Evolutionary conservation across 2,888 invertebrate genomes (phyloP).

Genomic region (Hypselothyrea guttata): DNA sequence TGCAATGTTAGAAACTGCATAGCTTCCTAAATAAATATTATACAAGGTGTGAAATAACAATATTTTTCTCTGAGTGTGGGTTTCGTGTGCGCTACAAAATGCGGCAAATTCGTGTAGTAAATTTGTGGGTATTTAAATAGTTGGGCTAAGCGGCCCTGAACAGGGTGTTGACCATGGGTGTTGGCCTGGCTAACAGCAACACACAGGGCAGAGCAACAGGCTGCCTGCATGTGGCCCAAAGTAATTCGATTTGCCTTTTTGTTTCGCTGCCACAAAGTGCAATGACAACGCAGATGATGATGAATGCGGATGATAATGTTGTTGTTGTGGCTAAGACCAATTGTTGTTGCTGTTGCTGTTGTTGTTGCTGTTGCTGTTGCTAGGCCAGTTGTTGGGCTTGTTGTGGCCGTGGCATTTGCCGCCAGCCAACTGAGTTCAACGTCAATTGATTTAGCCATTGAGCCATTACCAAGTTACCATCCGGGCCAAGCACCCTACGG

Average conservation of each 20-base stretch:
- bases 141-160: too few species aligned
- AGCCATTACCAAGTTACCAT: conserved; percentile 37
- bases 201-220: neutral
- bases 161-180: too few species aligned
- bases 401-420: conserved; percentile 11
- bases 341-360: neutral
- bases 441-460: conserved; percentile 62
- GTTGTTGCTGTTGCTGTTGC: conserved; percentile 9
- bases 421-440: conserved; percentile 7
- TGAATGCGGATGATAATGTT: conserved; percentile 27
- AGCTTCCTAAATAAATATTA: too few species aligned
- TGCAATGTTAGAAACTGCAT: too few species aligned
- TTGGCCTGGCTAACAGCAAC: too few species aligned
- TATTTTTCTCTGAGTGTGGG: too few species aligned
- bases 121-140: conserved; percentile 7
- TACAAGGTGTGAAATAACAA: too few species aligned
- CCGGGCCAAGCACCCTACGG: conserved; percentile 1
- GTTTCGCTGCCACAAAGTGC: conserved; percentile 41
- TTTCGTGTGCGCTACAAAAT: neutral
- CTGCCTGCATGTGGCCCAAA: conserved; percentile 51
- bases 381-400: neutral
- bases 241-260: conserved; percentile 69
- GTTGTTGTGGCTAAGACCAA: conserved; percentile 10
- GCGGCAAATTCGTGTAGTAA: conserved; percentile 11
- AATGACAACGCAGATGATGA: conserved; percentile 19